Evolutionary conservation across 2,113 vertebrate species (phyloP).

Genomic region (Xenopus laevis): DNA sequence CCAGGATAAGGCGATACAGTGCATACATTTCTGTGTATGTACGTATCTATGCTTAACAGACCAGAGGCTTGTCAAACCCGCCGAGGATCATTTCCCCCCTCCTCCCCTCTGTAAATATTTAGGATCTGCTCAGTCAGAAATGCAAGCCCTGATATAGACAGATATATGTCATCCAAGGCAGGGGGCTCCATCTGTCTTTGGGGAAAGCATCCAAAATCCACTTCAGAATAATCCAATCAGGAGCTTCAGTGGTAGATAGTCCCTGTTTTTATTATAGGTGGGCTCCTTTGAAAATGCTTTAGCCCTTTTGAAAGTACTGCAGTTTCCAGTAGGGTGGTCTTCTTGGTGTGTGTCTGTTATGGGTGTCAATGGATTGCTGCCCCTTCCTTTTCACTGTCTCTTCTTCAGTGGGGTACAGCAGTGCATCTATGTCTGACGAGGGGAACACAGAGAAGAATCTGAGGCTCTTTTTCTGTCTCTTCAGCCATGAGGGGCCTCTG

Average conservation of each 20-base stretch:
- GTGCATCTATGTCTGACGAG: neutral
- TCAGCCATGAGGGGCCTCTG: slow-evolving; percentile 23
- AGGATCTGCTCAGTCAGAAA: slow-evolving; percentile 14
- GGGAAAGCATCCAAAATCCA: slow-evolving; percentile 21
- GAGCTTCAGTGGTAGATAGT: neutral
- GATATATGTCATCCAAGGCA: slow-evolving; percentile 3
- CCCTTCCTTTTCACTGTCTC: neutral
- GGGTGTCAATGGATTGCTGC: neutral
- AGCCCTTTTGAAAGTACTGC: neutral
- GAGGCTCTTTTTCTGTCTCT: slow-evolving; percentile 3
- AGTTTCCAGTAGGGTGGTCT: neutral
- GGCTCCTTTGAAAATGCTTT: neutral
- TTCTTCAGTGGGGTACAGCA: neutral
- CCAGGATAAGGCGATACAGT: slow-evolving; percentile 21
- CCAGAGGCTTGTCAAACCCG: slow-evolving; percentile 7
- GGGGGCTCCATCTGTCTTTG: slow-evolving; percentile 21
- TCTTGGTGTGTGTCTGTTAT: neutral
- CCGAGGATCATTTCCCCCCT: slow-evolving; percentile 6
- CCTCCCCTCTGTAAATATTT: slow-evolving; percentile 27
- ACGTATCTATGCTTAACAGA: neutral
- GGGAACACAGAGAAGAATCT: slow-evolving; percentile 1
- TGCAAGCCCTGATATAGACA: slow-evolving; percentile 5
- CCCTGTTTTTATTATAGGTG: neutral
- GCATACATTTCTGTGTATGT: slow-evolving; percentile 16
- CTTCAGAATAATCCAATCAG: neutral